These are phyloP conservation scores for Dicyrtomina minuta DNA, from an alignment of 2,888 invertebrate genomes.

Conservation along the genomic window DNA sequence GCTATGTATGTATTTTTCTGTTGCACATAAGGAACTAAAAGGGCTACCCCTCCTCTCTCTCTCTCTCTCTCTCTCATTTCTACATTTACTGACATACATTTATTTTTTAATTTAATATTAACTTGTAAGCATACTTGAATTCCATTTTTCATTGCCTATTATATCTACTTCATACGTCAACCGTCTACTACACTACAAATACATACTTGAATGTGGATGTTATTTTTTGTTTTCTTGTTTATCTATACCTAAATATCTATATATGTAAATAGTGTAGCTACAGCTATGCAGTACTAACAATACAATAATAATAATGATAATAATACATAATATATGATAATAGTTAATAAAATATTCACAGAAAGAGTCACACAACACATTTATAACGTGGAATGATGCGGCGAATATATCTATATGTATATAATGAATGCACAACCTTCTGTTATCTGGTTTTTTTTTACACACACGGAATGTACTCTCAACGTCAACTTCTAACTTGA, in stretches of 20 bases:
- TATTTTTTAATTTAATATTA: neutral
- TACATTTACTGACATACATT: slow-evolving; percentile 4
- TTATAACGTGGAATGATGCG: slow-evolving; percentile 33
- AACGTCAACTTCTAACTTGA: too few relatives aligned
- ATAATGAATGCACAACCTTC: slow-evolving; percentile 39
- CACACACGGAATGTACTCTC: slow-evolving; percentile 30
- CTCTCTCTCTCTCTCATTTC: slow-evolving; percentile 3
- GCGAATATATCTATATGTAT: slow-evolving; percentile 7
- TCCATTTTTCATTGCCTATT: slow-evolving; percentile 1
- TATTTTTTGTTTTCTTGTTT: neutral
- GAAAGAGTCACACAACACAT: slow-evolving; percentile 39
- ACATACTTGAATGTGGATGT: neutral
- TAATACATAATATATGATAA: neutral
- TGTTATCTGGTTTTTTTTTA: slow-evolving; percentile 32
- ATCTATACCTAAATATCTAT: neutral
- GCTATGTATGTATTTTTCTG: too few relatives aligned
- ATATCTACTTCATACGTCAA: neutral
- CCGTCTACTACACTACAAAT: neutral
- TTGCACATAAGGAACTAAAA: slow-evolving; percentile 37
- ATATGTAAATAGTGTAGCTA: too few relatives aligned
- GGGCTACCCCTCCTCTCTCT: slow-evolving; percentile 40
- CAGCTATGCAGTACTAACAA: too few relatives aligned
- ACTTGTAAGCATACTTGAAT: neutral
- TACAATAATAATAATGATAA: neutral
- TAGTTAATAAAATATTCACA: slow-evolving; percentile 38